These are phyloP conservation scores for Thaumetopoea pityocampa DNA, from an alignment of 1,140 invertebrate species.

Conservation along the genomic window DNA sequence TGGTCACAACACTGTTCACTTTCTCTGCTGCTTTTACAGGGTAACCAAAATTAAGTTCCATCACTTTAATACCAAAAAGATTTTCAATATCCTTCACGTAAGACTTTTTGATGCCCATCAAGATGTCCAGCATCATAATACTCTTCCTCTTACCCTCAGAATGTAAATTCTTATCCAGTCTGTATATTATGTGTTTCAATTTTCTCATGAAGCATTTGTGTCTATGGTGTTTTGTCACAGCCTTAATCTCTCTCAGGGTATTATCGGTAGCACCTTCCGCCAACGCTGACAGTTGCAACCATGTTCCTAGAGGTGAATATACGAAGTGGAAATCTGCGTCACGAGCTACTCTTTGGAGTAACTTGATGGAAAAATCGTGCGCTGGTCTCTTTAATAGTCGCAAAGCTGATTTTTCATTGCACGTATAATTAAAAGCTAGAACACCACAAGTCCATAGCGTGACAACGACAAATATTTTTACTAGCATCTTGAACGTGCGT, in stretches of 20 bases:
- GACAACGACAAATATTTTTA: constrained; percentile 16
- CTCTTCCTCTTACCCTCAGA: constrained; percentile 29
- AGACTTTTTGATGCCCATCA: constrained; percentile 35
- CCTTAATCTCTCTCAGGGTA: constrained; percentile 58
- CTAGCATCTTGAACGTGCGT: constrained; percentile 3
- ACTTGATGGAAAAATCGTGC: constrained; percentile 47
- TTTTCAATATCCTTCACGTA: constrained; percentile 31
- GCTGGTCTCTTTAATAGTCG: constrained; percentile 34
- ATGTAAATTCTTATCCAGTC: constrained; percentile 30
- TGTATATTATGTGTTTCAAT: constrained; percentile 35
- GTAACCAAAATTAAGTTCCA: constrained; percentile 36
- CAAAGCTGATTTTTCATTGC: constrained; percentile 27
- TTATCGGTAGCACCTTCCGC: constrained; percentile 61
- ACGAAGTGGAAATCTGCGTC: constrained; percentile 49
- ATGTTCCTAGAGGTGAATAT: constrained; percentile 69
- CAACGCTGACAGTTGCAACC: constrained; percentile 64
- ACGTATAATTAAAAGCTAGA: constrained; percentile 19
- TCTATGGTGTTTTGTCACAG: constrained; percentile 49
- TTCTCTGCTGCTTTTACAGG: constrained; percentile 23
- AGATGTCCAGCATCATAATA: constrained; percentile 39
- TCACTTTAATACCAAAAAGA: constrained; percentile 32
- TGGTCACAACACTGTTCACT: constrained; percentile 34
- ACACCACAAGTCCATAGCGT: constrained; percentile 7
- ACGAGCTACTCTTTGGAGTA: constrained; percentile 44
- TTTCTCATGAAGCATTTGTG: constrained; percentile 41